A percentile compares a stretch with the other conserved stretches of the same genome.
phyloP scores from a whole-genome alignment of 2,888 invertebrate genomes.

The Hypolimnas misippus region DNA sequence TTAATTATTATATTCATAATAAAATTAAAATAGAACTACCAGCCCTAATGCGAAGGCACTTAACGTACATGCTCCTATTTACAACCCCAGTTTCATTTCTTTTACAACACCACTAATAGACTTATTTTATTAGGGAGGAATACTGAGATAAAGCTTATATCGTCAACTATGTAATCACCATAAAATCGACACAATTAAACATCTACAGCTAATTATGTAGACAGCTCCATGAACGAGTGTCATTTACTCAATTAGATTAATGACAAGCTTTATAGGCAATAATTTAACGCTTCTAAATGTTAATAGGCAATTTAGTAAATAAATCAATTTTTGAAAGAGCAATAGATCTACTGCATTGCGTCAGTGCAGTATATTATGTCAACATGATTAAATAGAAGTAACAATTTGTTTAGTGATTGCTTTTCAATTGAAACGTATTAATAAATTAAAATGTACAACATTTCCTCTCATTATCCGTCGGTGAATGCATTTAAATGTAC shows the following conservation, averaged over 20 bases:
- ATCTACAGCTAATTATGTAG: slow-evolving; percentile 38
- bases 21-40: not conserved
- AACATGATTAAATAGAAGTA: not conserved
- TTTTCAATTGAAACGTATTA: not conserved
- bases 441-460: slow-evolving; percentile 5
- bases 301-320: slow-evolving; percentile 16
- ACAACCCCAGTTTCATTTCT: slow-evolving; percentile 66
- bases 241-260: slow-evolving; percentile 47
- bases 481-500: slow-evolving; percentile 27
- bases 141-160: slow-evolving; percentile 59
- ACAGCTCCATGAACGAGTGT: slow-evolving; percentile 36
- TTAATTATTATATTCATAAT: not conserved
- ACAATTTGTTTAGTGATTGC: not conserved
- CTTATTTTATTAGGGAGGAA: slow-evolving; percentile 71
- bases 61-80: slow-evolving; percentile 71
- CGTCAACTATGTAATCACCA: slow-evolving; percentile 62
- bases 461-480: slow-evolving; percentile 19
- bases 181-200: slow-evolving; percentile 50
- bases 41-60: slow-evolving; percentile 47
- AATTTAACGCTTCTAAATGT: slow-evolving; percentile 28
- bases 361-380: slow-evolving; percentile 1
- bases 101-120: slow-evolving; percentile 74
- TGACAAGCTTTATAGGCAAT: slow-evolving; percentile 41
- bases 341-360: slow-evolving; percentile 7
- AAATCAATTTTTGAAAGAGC: slow-evolving; percentile 21